A percentile compares a stretch with the other conserved stretches of the same genome.
Evolutionary conservation across 2,888 invertebrate species (phyloP).

Genomic region (Synergus japonicus): DNA sequence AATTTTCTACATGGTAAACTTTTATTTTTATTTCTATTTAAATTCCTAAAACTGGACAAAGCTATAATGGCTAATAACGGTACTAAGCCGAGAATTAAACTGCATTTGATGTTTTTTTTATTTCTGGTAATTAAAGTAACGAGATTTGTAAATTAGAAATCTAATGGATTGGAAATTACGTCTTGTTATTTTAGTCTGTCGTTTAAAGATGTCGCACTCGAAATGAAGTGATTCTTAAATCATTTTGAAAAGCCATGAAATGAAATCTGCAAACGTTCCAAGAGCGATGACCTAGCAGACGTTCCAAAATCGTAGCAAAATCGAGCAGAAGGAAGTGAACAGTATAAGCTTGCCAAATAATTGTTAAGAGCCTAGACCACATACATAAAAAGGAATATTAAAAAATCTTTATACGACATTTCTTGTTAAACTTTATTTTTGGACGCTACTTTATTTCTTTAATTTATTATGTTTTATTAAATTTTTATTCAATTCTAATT

Average conservation of each 20-base stretch:
- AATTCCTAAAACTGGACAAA: too few species aligned
- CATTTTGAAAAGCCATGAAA: constrained; percentile 31
- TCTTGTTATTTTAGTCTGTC: neutral
- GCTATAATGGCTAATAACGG: too few species aligned
- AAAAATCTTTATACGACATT: too few species aligned
- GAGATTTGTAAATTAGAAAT: neutral
- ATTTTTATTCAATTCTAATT: neutral
- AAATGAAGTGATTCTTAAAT: constrained; percentile 17
- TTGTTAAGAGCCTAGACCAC: constrained; percentile 24
- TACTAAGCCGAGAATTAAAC: too few species aligned
- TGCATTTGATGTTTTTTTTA: neutral
- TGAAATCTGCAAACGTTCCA: constrained; percentile 10
- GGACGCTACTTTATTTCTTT: too few species aligned
- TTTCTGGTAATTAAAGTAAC: neutral
- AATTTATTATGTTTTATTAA: neutral
- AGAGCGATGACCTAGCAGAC: constrained; percentile 47
- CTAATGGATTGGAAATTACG: neutral
- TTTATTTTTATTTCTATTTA: too few species aligned
- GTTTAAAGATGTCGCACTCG: neutral
- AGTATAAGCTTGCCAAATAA: constrained; percentile 41
- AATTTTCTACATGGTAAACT: too few species aligned
- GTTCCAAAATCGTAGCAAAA: constrained; percentile 60
- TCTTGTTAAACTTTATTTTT: too few species aligned
- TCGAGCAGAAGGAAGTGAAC: constrained; percentile 51
- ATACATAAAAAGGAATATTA: constrained; percentile 25